Base-by-base conservation (phyloP, 2,888 invertebrate species). In the Trichogramma evanescens region DNA sequence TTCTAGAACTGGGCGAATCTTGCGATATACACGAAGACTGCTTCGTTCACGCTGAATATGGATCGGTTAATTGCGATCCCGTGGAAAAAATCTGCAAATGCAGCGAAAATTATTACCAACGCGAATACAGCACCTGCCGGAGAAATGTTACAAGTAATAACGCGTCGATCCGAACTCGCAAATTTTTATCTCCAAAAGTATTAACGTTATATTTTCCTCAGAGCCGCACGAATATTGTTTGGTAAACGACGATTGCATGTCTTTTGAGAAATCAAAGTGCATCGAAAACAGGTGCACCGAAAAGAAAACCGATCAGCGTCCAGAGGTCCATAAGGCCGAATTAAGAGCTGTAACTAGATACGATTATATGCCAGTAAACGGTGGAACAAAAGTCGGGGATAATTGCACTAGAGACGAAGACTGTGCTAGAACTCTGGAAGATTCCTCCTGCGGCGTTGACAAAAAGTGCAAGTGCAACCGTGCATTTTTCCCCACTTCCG, bases 111-210 rank as follows among this genome's bases (percentile, higher is more conserved):
- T 76, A 69, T 59, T 76, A 76, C 65, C 71, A 71, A 55, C 69
- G 76, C 1, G 74, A 76, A 66, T 72, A 76, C 62, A 71, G 71
- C 50, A 68, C 70, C 5, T 76, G 76, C 61, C 72, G 76, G 26
- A 68, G 69, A 8, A 62, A 48, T 56, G 70, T 66, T 43, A 41
- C 48, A 41, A n/a, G 58, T 57, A 49, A n/a, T 46, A 46, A 10
- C n/a, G 48, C 40, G n/a, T 41, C 6, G 9, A 49, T 53, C 10
- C 10, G 7, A n/a, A 7, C 8, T 42, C 6, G 3, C 43, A 43
- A 54, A n/a, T 53, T n/a, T 41, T 50, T n/a, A 26, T 26, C 26
- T 26, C 26, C 26, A 26, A 26, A 26, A 26, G 26, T 2, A 26
- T 26, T 26, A 26, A 26, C 26, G 26, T 26, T 26, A 26, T 26